Evolutionary conservation across 2,888 invertebrate genomes (phyloP), one percentile per base, ranked within the genome.

Genomic region (Crossocerus cetratus): DNA sequence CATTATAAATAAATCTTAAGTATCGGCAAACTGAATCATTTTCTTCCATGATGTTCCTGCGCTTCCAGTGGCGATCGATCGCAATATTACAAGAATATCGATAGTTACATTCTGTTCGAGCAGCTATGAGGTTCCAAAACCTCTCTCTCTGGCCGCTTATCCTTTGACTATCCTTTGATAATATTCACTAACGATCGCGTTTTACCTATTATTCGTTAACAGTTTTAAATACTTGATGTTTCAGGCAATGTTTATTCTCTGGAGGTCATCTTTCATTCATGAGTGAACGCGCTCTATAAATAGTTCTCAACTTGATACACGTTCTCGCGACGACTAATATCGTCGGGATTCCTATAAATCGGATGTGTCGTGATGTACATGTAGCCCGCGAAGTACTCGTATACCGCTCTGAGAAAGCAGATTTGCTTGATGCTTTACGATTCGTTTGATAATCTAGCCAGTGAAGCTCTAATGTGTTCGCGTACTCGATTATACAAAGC

Each of bases 71-170:
- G 14, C 53, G 45, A 22, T 63, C 21, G 53, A 72, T 64, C 45
- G 49, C 54, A 64, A 43, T 32, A 56, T 58, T 68, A 65, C 42
- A 68, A 67, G 67, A 72, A 67, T 73, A 74, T 72, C 67, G 61
- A 57, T 60, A 44, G 59, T 60, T 18, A 18, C 11, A 23, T 59
- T 56, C 23, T 32, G 32, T 32, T 32, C 32, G 32, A 11, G 8
- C 32, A 32, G 32, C 11, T 32, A 32, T 32, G 1, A 32, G 32
- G 8, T 32, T 32, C 8, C 1, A 32, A 8, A 2, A 32, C 32
- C n/a, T n/a, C n/a, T 32, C 1, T 32, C 8, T 2, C 32, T 32
- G 32, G 11, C 32, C 32, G 32, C 32, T 11, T 32, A 32, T 32
- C 32, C 32, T 32, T 8, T 32, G 32, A 32, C 32, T 32, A 32